Evolutionary conservation across 2,797 vertebrate species (phyloP).

Genomic region (Gouania willdenowi): DNA sequence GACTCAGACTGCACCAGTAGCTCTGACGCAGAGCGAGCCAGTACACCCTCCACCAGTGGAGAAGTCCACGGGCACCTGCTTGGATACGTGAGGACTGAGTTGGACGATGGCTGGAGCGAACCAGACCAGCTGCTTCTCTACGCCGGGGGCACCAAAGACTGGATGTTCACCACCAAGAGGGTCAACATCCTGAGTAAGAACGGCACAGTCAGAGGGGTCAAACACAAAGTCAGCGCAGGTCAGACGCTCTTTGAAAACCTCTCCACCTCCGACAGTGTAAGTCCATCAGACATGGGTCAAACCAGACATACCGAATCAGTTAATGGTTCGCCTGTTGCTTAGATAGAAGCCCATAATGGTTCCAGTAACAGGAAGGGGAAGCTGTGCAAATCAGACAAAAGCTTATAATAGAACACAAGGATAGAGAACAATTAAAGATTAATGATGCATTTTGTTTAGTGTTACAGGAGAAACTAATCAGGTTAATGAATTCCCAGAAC

Average conservation of each 20-base stretch:
- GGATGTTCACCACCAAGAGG: conserved; percentile 83
- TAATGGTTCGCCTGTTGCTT: no score
- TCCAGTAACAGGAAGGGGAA: conserved; percentile 34
- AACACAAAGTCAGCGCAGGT: conserved; percentile 96
- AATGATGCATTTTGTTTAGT: conserved; percentile 75
- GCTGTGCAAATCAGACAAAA: conserved; percentile 27
- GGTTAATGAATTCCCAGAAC: conserved; percentile 67
- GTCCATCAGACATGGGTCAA: conserved; percentile 46
- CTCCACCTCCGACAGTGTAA: conserved; percentile 82
- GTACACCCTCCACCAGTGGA: conserved; percentile 77
- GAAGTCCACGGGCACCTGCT: conserved; percentile 77
- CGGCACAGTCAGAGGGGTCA: conserved; percentile 93
- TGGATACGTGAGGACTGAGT: conserved; percentile 77
- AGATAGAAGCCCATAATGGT: no score
- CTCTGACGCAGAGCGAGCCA: conserved; percentile 84
- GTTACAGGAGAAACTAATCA: conserved; percentile 72
- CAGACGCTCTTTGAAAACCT: conserved; percentile 94
- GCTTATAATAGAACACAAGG: conserved; percentile 60
- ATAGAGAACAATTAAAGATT: conserved; percentile 75
- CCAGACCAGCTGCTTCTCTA: conserved; percentile 85
- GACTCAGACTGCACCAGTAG: conserved; percentile 91
- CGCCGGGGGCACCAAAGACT: conserved; percentile 83
- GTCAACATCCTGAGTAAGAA: conserved; percentile 98
- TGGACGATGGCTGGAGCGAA: conserved; percentile 81
- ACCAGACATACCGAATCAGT: no score